Percentiles rank a stretch among this genome's conserved stretches.
Conservation (phyloP, 1,140 invertebrate species). For the Drosophila sturtevanti region DNA sequence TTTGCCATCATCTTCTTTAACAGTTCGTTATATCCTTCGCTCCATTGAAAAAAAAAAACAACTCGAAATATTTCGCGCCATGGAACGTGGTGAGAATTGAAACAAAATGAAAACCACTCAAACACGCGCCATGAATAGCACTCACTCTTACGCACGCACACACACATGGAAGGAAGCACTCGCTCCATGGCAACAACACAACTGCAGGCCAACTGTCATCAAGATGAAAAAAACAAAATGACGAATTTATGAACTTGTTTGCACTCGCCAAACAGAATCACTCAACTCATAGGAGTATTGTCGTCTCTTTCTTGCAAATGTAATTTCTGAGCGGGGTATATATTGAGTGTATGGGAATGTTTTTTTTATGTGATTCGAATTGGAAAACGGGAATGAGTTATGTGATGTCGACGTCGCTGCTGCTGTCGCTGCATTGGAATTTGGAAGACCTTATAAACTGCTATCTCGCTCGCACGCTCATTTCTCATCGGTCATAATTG, state of each 20-base stretch:
- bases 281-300: slow-evolving; percentile 12
- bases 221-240: slow-evolving; percentile 78
- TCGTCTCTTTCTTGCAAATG: slow-evolving; percentile 42
- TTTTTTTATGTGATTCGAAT: slow-evolving; percentile 54
- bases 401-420: slow-evolving; percentile 29
- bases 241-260: slow-evolving; percentile 81
- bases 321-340: neutral
- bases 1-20: neutral
- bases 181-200: slow-evolving; percentile 37
- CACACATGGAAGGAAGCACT: slow-evolving; percentile 2
- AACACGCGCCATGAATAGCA: slow-evolving; percentile 41
- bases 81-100: slow-evolving; percentile 52
- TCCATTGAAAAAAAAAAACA: neutral
- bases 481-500: slow-evolving; percentile 51
- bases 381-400: slow-evolving; percentile 66
- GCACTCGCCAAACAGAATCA: slow-evolving; percentile 35
- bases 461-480: slow-evolving; percentile 54
- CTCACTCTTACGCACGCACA: slow-evolving; percentile 30
- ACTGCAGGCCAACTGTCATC: slow-evolving; percentile 77
- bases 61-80: slow-evolving; percentile 30
- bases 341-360: slow-evolving; percentile 53
- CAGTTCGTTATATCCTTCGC: slow-evolving; percentile 1
- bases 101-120: slow-evolving; percentile 24
- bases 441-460: slow-evolving; percentile 21
- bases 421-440: slow-evolving; percentile 61